Conservation (phyloP, 2,797 vertebrate species). For the Cossypha heuglini region DNA sequence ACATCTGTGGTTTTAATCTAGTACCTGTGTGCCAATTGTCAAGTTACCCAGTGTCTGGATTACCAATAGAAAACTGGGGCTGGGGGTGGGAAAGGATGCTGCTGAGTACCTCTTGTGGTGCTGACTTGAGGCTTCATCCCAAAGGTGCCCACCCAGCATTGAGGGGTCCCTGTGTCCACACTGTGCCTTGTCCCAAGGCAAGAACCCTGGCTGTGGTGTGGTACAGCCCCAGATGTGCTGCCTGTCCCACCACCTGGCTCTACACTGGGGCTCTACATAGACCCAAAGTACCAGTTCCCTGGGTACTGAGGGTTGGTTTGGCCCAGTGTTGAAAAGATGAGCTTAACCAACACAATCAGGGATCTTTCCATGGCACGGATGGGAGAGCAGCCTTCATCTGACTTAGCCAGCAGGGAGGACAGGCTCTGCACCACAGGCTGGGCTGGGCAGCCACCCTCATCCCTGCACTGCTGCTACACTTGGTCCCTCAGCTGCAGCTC, state of each 20-base stretch:
- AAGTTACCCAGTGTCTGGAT: constrained; percentile 13
- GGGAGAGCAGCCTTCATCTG: not conserved
- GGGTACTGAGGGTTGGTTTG: not conserved
- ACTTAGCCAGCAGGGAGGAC: not conserved
- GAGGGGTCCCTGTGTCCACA: not conserved
- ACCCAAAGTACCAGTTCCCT: not conserved
- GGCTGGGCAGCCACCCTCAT: not conserved
- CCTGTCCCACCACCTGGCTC: not conserved
- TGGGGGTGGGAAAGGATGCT: not conserved
- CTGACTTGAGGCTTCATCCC: not conserved
- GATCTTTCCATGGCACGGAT: fast-evolving
- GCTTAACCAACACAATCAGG: fast-evolving
- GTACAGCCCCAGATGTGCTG: not conserved
- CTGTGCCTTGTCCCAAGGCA: not conserved
- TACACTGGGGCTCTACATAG: not conserved
- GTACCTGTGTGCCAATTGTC: constrained; percentile 5
- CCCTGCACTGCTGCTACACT: not conserved
- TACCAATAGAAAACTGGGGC: not conserved
- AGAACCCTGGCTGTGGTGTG: not conserved
- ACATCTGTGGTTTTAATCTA: not conserved
- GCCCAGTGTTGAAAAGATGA: not conserved
- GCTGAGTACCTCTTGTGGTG: not conserved
- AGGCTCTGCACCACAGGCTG: not conserved
- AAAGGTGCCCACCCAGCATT: fast-evolving
- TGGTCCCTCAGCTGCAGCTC: not conserved